Conservation (phyloP, 2,888 invertebrate genomes). For the Phyto melanocephala region DNA sequence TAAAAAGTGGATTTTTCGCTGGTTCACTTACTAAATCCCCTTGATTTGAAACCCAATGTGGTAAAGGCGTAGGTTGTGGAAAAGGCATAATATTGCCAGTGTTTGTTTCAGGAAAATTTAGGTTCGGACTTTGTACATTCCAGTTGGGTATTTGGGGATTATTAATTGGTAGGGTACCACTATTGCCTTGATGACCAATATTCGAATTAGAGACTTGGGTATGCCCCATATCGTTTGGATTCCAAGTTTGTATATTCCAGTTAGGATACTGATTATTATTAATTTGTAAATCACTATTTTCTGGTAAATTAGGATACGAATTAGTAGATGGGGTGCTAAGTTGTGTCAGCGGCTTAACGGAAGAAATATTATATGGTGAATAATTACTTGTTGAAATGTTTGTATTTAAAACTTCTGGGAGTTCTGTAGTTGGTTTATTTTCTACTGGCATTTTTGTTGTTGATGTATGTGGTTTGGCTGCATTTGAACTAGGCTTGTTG, state of each 20-base stretch:
- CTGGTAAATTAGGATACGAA: not conserved
- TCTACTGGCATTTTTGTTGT: not conserved
- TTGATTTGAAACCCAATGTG: not conserved
- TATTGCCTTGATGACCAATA: not conserved
- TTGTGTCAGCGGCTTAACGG: no score
- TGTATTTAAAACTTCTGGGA: no score
- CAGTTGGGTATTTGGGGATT: not conserved
- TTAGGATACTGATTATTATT: not conserved
- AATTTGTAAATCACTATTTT: not conserved
- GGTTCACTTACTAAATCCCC: not conserved
- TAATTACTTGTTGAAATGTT: no score
- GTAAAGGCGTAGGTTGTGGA: not conserved
- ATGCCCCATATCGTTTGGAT: no score
- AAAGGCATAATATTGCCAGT: not conserved
- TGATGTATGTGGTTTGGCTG: not conserved
- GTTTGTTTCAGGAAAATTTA: not conserved
- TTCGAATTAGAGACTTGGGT: no score
- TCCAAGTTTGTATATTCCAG: not conserved
- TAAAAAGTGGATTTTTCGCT: not conserved
- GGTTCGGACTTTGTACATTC: conserved; percentile 8
- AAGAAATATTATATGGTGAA: no score
- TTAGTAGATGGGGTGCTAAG: not conserved
- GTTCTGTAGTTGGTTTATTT: not conserved
- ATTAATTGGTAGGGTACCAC: not conserved
- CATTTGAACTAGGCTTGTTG: no score